phyloP scores from a whole-genome alignment of 2,888 invertebrate genomes.

The Ceratothoa steindachneri region DNA sequence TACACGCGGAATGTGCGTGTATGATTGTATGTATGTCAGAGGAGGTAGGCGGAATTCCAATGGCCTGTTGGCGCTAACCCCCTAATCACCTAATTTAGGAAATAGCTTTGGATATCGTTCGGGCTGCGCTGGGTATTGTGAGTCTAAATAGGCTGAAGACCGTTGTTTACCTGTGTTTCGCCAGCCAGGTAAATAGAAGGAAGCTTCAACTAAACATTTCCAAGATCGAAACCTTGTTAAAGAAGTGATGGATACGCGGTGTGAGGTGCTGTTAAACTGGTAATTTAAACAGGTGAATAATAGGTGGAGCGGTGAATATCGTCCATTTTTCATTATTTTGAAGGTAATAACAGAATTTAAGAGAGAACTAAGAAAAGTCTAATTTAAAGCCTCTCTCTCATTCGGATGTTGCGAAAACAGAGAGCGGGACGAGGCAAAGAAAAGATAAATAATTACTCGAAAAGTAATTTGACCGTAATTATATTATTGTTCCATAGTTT shows the following conservation, averaged over 20 bases:
- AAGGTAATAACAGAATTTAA: not conserved
- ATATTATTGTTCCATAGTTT: no score
- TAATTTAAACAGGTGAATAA: conserved; percentile 9
- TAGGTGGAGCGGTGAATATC: not conserved
- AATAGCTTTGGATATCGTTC: not conserved
- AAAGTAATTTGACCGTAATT: no score
- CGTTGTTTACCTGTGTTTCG: not conserved
- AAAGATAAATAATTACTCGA: no score
- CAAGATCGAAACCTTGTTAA: conserved; percentile 7
- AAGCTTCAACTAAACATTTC: not conserved
- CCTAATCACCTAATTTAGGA: not conserved
- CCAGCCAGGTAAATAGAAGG: conserved; percentile 3
- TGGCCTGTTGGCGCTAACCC: not conserved
- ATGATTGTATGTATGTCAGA: no score
- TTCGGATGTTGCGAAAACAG: no score
- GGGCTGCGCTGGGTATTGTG: not conserved
- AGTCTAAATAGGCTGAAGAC: not conserved
- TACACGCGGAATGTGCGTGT: no score
- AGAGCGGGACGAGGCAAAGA: no score
- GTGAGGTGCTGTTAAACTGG: not conserved
- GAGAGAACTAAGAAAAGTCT: not conserved
- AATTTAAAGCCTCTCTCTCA: not conserved
- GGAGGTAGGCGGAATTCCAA: no score
- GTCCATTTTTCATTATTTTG: not conserved
- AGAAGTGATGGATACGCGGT: conserved; percentile 8